Evolutionary conservation across 2,113 vertebrate genomes (phyloP), one percentile per base, ranked within the genome.

Genomic region (Lampris megalopsis): DNA sequence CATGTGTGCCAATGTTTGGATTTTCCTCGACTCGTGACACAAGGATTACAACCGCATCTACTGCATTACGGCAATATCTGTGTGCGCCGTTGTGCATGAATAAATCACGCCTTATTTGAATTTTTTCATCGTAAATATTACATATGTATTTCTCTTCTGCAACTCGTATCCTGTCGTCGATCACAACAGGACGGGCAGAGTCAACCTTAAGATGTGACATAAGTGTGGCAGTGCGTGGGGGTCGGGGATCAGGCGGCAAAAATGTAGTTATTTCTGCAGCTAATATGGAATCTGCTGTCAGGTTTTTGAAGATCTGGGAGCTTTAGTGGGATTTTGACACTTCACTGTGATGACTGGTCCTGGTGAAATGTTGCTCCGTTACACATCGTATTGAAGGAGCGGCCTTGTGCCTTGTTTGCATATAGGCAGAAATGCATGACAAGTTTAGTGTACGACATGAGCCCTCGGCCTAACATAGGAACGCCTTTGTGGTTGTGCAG

Each of bases 301-400:
- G 9, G 9, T 13, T 58, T 42, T 56, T 4, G 24, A 11, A 38
- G 68, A 40, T 41, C 62, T 11, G 1, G 41, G 57, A 48, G 38
- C 61, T 37, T 53, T 75, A 10, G 50, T 42, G 60, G 9, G 36
- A 9, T 13, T 68, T 68, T 59, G 24, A 62, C 73, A 38, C 42
- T 49, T 53, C 9, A 48, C 7, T 35, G 24, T 13, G 6, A 63
- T 24, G 61, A 6, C 36, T 6, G 2, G 68, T 13, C 38, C 63
- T 35, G 4, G 40, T 42, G 9, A 43, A 9, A 41, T 61, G 8
- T 73, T 41, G 36, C 24, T 35, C 35, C 42, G 45, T 35, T 53
- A 4, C 2, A 3, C 54, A 38, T 52, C 68, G 49, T 24, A 24
- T 36, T 56, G 5, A 81, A 56, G 36, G 9, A 42, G n/a, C 24